A percentile compares a stretch with the other conserved stretches of the same genome.
Conservation (phyloP, 2,113 vertebrate species). For the Platysternon megacephalum region DNA sequence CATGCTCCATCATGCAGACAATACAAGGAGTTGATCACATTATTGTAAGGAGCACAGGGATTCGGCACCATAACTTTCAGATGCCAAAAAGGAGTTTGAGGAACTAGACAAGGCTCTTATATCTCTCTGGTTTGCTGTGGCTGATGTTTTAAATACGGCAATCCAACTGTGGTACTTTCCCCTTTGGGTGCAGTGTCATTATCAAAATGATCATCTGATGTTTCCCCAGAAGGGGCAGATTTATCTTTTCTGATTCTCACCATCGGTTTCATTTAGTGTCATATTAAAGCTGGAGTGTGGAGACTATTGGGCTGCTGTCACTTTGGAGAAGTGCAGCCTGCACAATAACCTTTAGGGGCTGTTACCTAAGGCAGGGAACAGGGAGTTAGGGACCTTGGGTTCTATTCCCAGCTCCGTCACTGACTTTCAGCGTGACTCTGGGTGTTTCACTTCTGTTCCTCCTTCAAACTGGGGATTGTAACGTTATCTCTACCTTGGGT, state of each 20-base stretch:
- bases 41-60: not conserved
- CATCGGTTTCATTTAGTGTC: not conserved
- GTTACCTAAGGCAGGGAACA: not conserved
- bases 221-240: not conserved
- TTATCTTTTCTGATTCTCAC: not conserved
- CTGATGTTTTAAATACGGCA: not conserved
- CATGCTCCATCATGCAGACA: not conserved
- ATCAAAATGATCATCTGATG: not conserved
- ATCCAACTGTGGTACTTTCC: not conserved
- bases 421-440: not conserved
- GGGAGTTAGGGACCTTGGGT: not conserved
- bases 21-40: rapidly evolving
- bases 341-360: not conserved
- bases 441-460: not conserved
- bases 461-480: not conserved
- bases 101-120: not conserved
- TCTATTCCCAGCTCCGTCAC: not conserved
- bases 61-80: not conserved
- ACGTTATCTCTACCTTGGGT: not conserved
- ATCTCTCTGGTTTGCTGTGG: not conserved
- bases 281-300: not conserved
- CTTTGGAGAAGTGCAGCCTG: not conserved
- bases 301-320: not conserved
- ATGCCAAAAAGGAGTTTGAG: not conserved
- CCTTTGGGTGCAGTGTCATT: not conserved